Evolutionary conservation across 1,140 invertebrate genomes (phyloP).

Genomic region (Drosophila lacteicornis): DNA sequence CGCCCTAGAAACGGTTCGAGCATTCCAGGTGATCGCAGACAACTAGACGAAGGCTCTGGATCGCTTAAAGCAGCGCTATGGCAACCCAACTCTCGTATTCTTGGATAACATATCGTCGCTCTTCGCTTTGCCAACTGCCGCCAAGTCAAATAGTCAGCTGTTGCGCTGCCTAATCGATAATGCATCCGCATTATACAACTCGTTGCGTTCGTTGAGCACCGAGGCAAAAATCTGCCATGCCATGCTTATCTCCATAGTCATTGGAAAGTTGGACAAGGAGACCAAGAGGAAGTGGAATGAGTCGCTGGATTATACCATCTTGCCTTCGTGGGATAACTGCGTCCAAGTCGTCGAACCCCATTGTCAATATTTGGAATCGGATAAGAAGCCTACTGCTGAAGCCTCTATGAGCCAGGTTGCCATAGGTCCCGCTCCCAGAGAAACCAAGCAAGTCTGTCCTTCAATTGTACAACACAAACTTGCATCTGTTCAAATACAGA

Average conservation of each 20-base stretch:
- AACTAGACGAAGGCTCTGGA: neutral
- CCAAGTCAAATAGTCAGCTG: neutral
- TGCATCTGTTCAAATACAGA: neutral
- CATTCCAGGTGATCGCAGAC: neutral
- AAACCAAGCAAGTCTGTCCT: too few relatives aligned
- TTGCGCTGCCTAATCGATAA: slow-evolving; percentile 16
- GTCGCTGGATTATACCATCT: neutral
- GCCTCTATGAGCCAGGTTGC: too few relatives aligned
- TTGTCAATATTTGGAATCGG: too few relatives aligned
- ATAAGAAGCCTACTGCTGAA: too few relatives aligned
- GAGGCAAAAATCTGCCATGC: slow-evolving; percentile 12
- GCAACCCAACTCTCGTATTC: neutral
- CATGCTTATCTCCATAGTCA: slow-evolving; percentile 22
- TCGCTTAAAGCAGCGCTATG: neutral
- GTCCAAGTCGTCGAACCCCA: neutral
- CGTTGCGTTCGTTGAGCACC: slow-evolving; percentile 16
- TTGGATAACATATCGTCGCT: neutral
- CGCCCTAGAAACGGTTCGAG: too few relatives aligned
- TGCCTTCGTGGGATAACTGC: neutral
- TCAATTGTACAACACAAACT: neutral
- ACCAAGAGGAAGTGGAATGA: neutral
- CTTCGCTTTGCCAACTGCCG: too few relatives aligned
- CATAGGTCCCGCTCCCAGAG: too few relatives aligned
- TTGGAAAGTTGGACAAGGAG: slow-evolving; percentile 19
- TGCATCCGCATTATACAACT: slow-evolving; percentile 20